Base-by-base conservation (phyloP, 2,113 vertebrate genomes). In the Oceanites oceanicus region DNA sequence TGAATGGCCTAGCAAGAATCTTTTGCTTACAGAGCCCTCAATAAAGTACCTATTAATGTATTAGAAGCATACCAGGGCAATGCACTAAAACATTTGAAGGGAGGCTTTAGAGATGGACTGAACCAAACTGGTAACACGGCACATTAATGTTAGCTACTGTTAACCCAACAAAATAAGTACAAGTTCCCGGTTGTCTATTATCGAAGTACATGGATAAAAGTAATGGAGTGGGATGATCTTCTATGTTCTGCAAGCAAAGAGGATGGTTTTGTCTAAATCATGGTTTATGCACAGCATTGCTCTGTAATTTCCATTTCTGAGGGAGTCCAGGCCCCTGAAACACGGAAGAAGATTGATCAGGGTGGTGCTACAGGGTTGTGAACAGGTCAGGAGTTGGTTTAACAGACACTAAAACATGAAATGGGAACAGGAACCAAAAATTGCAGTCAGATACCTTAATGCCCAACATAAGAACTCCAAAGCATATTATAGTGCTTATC, bases 231-330 rank as follows among this genome's bases (percentile, higher is more conserved):
- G 7, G 11, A 29, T 58, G 27, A 32, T 13, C 4, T 40, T 10
- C 8, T 22, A 0, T 50, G 4, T n/a, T 85, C 32, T 67, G 12
- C 4, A 45, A 49, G 8, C 0, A 40, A 44, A 77, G 45, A 3
- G 4, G 6, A 2, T 45, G 8, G 0, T 42, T 88, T 85, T 85
- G 21, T 70, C 8, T 16, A 56, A 56, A 18, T 45, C 13, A 20
- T 13, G 5, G 70, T 73, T 72, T 6, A 29, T 15, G 15, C 11
- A 44, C 2, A 19, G 1, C 1, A 0, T 36, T 86, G 4, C 1
- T 68, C 15, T 23, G 2, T 21, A 50, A 47, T 70, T 73, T 72
- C 15, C 5, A 23, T 53, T 83, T 88, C 59, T 70, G 59, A 59
- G 5, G 36, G 25, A 38, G 3, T 45, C 86, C n/a, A 56, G 21